These are phyloP conservation scores for Phortica magna DNA, from an alignment of 2,888 invertebrate genomes.

Conservation along the genomic window DNA sequence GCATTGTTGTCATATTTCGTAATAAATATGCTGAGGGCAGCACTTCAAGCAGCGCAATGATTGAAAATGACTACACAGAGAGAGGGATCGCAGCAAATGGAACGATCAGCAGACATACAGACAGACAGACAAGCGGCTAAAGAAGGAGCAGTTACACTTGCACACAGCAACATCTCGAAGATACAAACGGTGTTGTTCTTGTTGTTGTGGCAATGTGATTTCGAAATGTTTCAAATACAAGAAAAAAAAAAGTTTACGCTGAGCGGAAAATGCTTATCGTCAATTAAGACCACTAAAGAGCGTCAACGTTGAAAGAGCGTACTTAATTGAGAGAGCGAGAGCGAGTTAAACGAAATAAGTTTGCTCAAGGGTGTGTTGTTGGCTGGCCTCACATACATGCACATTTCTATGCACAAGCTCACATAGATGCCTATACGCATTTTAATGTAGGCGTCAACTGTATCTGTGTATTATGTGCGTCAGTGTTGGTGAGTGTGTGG, in stretches of 20 bases:
- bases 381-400: slow-evolving; percentile 60
- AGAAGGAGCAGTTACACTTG: slow-evolving; percentile 18
- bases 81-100: not conserved
- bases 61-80: not conserved
- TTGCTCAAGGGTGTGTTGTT: slow-evolving; percentile 42
- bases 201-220: slow-evolving; percentile 42
- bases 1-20: slow-evolving; percentile 77
- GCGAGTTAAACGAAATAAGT: not conserved
- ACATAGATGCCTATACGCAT: not conserved
- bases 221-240: slow-evolving; percentile 55
- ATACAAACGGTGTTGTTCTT: not conserved
- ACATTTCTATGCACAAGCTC: not conserved
- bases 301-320: slow-evolving; percentile 35
- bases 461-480: not conserved
- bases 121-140: not conserved
- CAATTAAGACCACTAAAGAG: slow-evolving; percentile 33
- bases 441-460: slow-evolving; percentile 20
- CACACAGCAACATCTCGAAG: not conserved
- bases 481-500: too few species aligned
- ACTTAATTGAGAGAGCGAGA: slow-evolving; percentile 36
- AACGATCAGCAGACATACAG: not conserved
- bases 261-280: slow-evolving; percentile 41
- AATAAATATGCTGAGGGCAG: slow-evolving; percentile 68
- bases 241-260: slow-evolving; percentile 49
- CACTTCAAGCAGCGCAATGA: slow-evolving; percentile 27